A percentile compares a stretch with the other conserved stretches of the same genome.
Conservation (phyloP, 64 coral and sea anemone genomes). For the Montipora capricornis region DNA sequence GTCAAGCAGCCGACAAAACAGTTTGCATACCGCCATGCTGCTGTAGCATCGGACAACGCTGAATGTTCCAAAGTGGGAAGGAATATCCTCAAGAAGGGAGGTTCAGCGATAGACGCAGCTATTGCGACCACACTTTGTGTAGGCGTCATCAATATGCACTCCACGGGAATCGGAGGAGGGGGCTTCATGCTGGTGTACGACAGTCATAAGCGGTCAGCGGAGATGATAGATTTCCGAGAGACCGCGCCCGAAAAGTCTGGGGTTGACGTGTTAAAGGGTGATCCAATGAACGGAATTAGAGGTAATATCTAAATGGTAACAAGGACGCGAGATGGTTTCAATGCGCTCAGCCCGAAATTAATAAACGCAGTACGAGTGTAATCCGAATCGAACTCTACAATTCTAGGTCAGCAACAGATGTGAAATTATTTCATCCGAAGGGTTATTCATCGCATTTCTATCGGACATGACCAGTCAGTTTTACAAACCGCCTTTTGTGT, state of each 20-base stretch:
- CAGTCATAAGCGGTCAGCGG: conserved; percentile 62
- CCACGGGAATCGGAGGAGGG: conserved; percentile 94
- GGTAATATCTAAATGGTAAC: conserved; percentile 19
- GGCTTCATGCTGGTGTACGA: conserved; percentile 98
- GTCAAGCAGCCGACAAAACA: conserved; percentile 75
- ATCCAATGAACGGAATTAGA: conserved; percentile 92
- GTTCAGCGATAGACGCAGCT: conserved; percentile 91
- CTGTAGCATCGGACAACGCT: conserved; percentile 88
- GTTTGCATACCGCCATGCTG: conserved; percentile 77
- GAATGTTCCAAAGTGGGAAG: conserved; percentile 89
- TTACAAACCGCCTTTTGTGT: too few relatives aligned
- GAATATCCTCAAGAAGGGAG: conserved; percentile 76
- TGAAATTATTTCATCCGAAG: too few relatives aligned
- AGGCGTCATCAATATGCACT: conserved; percentile 93
- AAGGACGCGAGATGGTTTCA: too few relatives aligned
- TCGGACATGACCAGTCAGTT: too few relatives aligned
- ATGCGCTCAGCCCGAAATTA: too few relatives aligned
- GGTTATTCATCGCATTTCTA: too few relatives aligned
- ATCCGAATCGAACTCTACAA: too few relatives aligned
- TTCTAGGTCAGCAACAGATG: too few relatives aligned
- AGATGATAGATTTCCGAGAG: conserved; percentile 99
- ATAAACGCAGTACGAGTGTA: too few relatives aligned
- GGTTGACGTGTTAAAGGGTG: conserved; percentile 86
- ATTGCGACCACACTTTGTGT: conserved; percentile 90
- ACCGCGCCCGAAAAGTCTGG: conserved; percentile 80